These are phyloP conservation scores for Psittacula cyanocephala DNA, from an alignment of 2,113 vertebrate species.

Conservation along the genomic window DNA sequence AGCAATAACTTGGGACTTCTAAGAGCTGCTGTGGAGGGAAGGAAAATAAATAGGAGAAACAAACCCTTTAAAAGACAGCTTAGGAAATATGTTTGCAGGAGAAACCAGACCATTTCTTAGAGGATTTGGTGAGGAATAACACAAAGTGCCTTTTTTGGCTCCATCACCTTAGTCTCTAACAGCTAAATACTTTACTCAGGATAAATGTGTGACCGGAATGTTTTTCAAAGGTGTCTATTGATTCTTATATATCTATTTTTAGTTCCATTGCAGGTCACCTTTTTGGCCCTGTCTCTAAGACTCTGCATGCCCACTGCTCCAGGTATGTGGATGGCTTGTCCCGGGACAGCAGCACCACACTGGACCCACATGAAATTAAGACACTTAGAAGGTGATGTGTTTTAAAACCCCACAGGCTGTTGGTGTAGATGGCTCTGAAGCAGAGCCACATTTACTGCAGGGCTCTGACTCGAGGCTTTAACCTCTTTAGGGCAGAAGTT, in stretches of 20 bases:
- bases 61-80: not conserved
- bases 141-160: not conserved
- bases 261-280: not conserved
- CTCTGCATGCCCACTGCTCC: fast-evolving
- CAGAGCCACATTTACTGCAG: not conserved
- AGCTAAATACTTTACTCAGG: not conserved
- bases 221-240: not conserved
- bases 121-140: not conserved
- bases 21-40: not conserved
- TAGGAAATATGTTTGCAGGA: not conserved
- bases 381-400: not conserved
- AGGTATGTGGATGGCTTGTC: not conserved
- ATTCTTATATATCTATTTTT: not conserved
- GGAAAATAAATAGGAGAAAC: not conserved
- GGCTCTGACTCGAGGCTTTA: not conserved
- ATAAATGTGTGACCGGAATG: not conserved
- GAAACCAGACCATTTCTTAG: not conserved
- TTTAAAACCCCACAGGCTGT: not conserved
- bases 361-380: not conserved
- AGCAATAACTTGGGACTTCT: not conserved
- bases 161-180: not conserved
- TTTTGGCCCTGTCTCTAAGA: not conserved
- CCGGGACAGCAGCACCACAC: not conserved
- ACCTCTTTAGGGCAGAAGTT: not conserved
- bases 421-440: not conserved